Evolutionary conservation across 2,797 vertebrate species (phyloP), one percentile per base, ranked within the genome.

Genomic region (Trichosurus vulpecula): DNA sequence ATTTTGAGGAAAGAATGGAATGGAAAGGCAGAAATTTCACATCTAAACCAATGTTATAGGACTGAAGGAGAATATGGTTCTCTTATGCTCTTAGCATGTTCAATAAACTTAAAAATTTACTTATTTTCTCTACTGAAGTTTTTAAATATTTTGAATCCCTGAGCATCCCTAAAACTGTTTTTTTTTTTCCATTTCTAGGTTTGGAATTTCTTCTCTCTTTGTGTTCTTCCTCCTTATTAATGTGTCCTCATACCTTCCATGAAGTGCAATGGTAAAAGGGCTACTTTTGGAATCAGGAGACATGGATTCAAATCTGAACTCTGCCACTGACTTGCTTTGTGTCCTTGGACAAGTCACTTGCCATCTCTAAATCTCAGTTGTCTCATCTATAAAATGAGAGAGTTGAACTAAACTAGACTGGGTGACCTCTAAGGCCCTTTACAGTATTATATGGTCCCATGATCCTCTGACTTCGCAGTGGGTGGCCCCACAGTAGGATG

Each of bases 111-210:
- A 25, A 91, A 93, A 92, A 16, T 92, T 25, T 9, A 92, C 9
- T 19, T 2, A 56, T 96, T 58, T 94, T 92, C 93, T 95, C 58
- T 89, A 90, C 92, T 94, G 95, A 91, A 91, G n/a, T 16, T 35
- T 51, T 56, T 14, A 93, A 29, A 25, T 56, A 81, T 96, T 96
- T 90, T 93, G 13, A 12, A 30, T 58, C 57, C 30, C 30, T 58
- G 1, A 2, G 11, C 30, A 30, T 58, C 31, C 25, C 35, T 47
- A 30, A 91, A 22, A 52, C 90, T 92, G 93, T 66, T 89, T 94
- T 93, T 66, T 93, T 66, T 92, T 90, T 29, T 90, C 0, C 19
- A 51, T 66, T 1, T 31, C 52, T 94, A 30, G 27, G 16, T 35
- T 94, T 56, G 54, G 66, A 92, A 94, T 91, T 55, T 12, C 3